phyloP scores from a whole-genome alignment of 2,797 vertebrate genomes.

The Melopsittacus undulatus region DNA sequence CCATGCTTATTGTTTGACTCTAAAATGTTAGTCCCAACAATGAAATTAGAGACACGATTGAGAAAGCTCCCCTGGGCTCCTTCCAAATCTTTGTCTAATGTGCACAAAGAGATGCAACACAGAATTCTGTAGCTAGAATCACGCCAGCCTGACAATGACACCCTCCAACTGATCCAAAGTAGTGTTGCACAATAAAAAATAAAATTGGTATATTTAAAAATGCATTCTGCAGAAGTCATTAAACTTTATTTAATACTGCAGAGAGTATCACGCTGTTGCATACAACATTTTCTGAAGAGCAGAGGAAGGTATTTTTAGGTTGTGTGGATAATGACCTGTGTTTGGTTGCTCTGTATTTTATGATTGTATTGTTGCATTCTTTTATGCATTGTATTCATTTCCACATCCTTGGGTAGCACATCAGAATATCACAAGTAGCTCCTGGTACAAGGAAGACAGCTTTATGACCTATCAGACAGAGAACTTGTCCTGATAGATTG shows the following conservation, averaged over 20 bases:
- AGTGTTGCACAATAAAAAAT: background rate
- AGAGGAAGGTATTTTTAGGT: background rate
- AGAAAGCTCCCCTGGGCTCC: background rate
- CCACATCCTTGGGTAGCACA: background rate
- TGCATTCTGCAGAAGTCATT: background rate
- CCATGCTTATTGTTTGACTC: background rate
- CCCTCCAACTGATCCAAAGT: background rate
- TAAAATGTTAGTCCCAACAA: background rate
- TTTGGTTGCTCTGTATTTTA: background rate
- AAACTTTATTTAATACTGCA: background rate
- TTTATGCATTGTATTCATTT: background rate
- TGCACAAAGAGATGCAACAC: background rate
- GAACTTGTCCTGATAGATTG: background rate
- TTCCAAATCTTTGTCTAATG: background rate
- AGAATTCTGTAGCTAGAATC: background rate
- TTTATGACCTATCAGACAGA: background rate
- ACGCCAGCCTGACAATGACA: background rate
- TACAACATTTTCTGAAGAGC: background rate
- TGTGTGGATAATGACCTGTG: background rate
- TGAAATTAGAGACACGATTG: background rate
- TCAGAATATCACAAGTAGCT: background rate
- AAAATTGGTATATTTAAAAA: background rate
- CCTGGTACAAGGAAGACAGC: background rate
- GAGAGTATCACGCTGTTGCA: background rate
- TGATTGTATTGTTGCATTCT: background rate